These are phyloP conservation scores for Antheraea yamamai DNA, from an alignment of 2,888 invertebrate species.

Conservation along the genomic window DNA sequence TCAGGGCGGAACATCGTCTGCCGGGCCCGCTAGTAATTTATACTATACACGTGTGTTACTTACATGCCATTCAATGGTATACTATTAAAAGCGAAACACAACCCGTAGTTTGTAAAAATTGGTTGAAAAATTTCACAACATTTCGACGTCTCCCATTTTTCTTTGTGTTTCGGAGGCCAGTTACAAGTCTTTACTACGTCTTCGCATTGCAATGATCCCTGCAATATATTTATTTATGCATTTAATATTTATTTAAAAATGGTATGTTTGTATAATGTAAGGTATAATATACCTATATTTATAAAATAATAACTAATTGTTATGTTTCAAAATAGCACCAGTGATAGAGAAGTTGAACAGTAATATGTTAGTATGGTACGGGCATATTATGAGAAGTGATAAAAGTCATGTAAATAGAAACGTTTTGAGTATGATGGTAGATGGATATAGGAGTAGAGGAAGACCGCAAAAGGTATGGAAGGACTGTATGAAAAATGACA, in stretches of 20 bases:
- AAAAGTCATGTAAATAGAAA: too few species aligned
- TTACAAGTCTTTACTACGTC: slow-evolving; percentile 71
- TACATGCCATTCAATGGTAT: slow-evolving; percentile 72
- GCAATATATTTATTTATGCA: slow-evolving; percentile 14
- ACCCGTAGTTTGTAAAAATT: slow-evolving; percentile 69
- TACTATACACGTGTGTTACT: slow-evolving; percentile 32
- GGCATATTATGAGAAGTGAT: too few species aligned
- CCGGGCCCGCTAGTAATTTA: not conserved
- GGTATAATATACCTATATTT: not conserved
- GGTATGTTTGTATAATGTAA: too few species aligned
- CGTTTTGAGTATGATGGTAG: too few species aligned
- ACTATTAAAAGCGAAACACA: slow-evolving; percentile 74
- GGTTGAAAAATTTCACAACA: slow-evolving; percentile 71
- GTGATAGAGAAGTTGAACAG: too few species aligned
- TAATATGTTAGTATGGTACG: too few species aligned
- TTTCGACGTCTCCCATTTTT: slow-evolving; percentile 55
- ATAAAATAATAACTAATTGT: too few species aligned
- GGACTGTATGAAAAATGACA: too few species aligned
- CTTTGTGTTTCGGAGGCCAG: slow-evolving; percentile 61
- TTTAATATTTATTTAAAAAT: not conserved
- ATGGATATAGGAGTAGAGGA: too few species aligned
- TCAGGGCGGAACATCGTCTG: too few species aligned
- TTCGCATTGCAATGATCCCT: slow-evolving; percentile 68
- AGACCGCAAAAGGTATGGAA: too few species aligned
- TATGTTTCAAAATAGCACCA: too few species aligned